Conservation (phyloP, 2,888 invertebrate genomes). For the Diaprepes abbreviatus region DNA sequence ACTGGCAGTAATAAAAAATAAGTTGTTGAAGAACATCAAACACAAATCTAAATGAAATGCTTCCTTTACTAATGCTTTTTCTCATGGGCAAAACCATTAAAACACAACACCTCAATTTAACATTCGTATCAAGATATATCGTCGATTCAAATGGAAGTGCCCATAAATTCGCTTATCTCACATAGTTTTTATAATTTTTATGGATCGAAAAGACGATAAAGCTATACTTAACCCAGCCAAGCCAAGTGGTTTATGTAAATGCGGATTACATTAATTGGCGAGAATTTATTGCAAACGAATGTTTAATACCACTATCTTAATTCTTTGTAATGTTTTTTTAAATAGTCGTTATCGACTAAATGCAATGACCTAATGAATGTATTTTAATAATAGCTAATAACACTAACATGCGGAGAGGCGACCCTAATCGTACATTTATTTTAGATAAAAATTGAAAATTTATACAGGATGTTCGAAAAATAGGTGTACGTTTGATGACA, state of each 20-base stretch:
- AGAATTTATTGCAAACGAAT: slow-evolving; percentile 12
- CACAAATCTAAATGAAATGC: too few relatives aligned
- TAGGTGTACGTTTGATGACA: too few relatives aligned
- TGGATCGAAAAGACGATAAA: slow-evolving; percentile 2
- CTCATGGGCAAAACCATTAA: neutral
- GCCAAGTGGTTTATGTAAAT: slow-evolving; percentile 15
- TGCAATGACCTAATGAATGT: neutral
- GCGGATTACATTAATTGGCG: slow-evolving; percentile 12
- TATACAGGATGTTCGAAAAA: too few relatives aligned
- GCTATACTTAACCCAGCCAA: slow-evolving; percentile 9
- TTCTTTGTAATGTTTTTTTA: neutral
- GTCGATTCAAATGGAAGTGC: slow-evolving; percentile 3
- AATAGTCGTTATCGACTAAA: neutral
- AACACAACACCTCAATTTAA: neutral
- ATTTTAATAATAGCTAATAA: too few relatives aligned
- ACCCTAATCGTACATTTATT: too few relatives aligned
- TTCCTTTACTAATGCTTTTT: too few relatives aligned
- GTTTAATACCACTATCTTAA: neutral
- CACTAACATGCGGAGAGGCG: too few relatives aligned
- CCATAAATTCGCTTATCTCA: slow-evolving; percentile 7
- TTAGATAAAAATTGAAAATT: too few relatives aligned
- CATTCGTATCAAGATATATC: slow-evolving; percentile 7
- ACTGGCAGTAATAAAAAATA: too few relatives aligned
- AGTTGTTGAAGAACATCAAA: too few relatives aligned
- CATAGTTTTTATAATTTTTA: slow-evolving; percentile 15